phyloP scores from a whole-genome alignment of 2,888 invertebrate species.

The Synergus laeviventris region DNA sequence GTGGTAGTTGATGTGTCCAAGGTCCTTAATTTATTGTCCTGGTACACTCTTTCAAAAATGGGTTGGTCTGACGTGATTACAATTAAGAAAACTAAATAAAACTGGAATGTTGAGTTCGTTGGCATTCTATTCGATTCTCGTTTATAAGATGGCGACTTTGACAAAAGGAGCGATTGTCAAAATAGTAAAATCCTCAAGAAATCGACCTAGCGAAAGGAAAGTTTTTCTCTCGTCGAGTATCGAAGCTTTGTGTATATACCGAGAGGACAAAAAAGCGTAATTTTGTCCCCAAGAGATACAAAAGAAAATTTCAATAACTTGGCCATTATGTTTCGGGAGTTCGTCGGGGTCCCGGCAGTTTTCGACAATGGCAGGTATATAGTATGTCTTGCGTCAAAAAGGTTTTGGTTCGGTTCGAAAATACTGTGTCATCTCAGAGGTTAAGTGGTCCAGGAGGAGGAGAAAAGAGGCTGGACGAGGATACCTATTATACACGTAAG shows the following conservation, averaged over 20 bases:
- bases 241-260: conserved; percentile 33
- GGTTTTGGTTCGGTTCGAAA: conserved; percentile 42
- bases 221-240: conserved; percentile 31
- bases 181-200: conserved; percentile 34
- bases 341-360: conserved; percentile 50
- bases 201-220: conserved; percentile 39
- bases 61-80: background rate
- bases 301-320: conserved; percentile 68
- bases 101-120: background rate
- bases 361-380: conserved; percentile 58
- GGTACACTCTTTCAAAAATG: too few relatives aligned
- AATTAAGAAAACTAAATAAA: background rate
- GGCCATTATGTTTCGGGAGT: conserved; percentile 57
- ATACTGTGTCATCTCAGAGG: conserved; percentile 59
- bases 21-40: too few relatives aligned
- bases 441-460: conserved; percentile 63
- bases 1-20: too few relatives aligned
- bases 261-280: conserved; percentile 50
- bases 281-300: conserved; percentile 54
- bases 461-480: conserved; percentile 35
- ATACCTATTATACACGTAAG: conserved; percentile 44
- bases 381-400: conserved; percentile 39
- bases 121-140: conserved; percentile 31
- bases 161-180: conserved; percentile 32
- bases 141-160: conserved; percentile 19